Evolutionary conservation across 2,797 vertebrate genomes (phyloP), one percentile per base, ranked within the genome.

Genomic region (Leptatherina wallacei): DNA sequence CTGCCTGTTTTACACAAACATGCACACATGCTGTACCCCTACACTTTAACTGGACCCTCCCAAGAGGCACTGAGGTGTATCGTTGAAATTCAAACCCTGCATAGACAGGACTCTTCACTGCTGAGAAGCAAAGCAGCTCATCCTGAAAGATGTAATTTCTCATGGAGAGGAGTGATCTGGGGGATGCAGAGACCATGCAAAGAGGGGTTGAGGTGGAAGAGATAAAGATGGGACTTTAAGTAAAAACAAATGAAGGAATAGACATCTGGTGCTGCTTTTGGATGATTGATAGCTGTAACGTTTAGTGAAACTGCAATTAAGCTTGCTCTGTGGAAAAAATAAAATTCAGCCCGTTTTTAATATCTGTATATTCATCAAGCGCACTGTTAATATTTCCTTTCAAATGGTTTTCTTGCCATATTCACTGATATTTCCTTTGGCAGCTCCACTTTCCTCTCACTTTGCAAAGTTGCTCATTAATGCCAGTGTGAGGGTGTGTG

Each of bases 81-180:
- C 80, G 8, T 67, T 90, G 84, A 92, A 90, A 90, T 87, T 74
- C 78, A 90, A 93, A 85, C 84, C 92, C 81, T 70, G 71, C 78
- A 72, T 56, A 73, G 67, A 70, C 47, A 77, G 83, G 77, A 83
- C 82, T 82, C 68, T 70, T 81, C 57, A 75, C 58, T 76, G 64
- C 72, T 75, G 69, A 85, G 77, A 76, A 73, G 56, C 51, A 70
- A 60, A 83, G 77, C 75, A 84, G 72, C 82, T 89, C 85, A 85
- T 84, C 80, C 81, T 63, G 73, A 90, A 90, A 88, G 82, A 89
- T 80, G 75, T 80, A 35, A 83, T 80, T 90, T 86, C 79, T 80
- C 57, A 52, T 61, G 69, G 70, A 70, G 66, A 78, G 58, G 38
- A 65, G 52, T 69, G 60, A 69, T 80, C 73, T 65, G 62, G 42